Evolutionary conservation across 2,797 vertebrate genomes (phyloP).

Genomic region (Sus cebifrons): DNA sequence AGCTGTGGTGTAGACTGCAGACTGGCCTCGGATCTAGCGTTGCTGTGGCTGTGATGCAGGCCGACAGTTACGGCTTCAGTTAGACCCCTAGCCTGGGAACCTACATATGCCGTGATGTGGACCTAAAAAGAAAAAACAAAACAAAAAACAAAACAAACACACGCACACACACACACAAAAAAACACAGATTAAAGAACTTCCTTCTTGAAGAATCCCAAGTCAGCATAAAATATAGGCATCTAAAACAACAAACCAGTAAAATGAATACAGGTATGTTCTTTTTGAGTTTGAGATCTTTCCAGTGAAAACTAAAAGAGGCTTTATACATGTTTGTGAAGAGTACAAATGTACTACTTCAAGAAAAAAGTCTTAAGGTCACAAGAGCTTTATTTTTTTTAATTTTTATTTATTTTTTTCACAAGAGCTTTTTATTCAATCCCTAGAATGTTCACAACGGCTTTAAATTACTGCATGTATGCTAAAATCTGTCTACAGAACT

Average conservation of each 20-base stretch:
- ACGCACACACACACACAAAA: too few species aligned
- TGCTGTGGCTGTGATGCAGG: too few species aligned
- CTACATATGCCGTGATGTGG: too few species aligned
- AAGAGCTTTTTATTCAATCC: slow-evolving; percentile 34
- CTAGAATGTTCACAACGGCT: slow-evolving; percentile 13
- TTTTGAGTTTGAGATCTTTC: not conserved
- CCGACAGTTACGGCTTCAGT: too few species aligned
- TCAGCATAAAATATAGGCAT: not conserved
- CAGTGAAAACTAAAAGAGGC: not conserved
- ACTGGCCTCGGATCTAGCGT: too few species aligned
- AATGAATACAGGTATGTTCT: slow-evolving; percentile 10
- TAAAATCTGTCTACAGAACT: slow-evolving; percentile 32
- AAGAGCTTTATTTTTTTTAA: not conserved
- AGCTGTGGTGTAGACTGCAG: too few species aligned
- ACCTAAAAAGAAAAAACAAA: too few species aligned
- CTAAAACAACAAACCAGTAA: slow-evolving; percentile 26
- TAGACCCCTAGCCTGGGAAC: too few species aligned
- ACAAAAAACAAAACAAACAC: too few species aligned
- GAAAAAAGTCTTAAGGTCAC: slow-evolving; percentile 39
- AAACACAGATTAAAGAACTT: not conserved
- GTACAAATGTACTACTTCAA: slow-evolving; percentile 4
- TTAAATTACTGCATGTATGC: not conserved
- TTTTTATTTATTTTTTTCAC: not conserved
- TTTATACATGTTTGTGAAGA: not conserved
- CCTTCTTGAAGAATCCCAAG: slow-evolving; percentile 45